phyloP scores from a whole-genome alignment of 2,888 invertebrate genomes.

The Ochropleura plecta region DNA sequence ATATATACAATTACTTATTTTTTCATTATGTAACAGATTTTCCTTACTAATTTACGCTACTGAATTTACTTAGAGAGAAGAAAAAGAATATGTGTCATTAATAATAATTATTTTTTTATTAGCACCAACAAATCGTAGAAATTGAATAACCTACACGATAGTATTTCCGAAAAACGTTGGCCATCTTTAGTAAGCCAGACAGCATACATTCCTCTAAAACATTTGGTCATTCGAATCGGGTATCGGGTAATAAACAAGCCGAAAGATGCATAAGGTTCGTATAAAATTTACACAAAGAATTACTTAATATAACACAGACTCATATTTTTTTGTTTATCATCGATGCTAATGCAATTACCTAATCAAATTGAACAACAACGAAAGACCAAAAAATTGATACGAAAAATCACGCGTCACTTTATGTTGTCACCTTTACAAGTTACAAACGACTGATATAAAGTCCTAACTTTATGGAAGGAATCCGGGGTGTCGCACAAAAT shows the following conservation, averaged over 20 bases:
- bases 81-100: neutral
- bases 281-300: conserved; percentile 57
- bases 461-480: conserved; percentile 47
- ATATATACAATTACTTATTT: neutral
- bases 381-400: conserved; percentile 19
- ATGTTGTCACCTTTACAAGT: conserved; percentile 48
- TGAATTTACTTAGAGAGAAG: neutral
- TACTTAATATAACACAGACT: conserved; percentile 46
- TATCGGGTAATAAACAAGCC: conserved; percentile 36
- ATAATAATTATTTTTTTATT: neutral
- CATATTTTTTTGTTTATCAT: conserved; percentile 45
- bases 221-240: conserved; percentile 41
- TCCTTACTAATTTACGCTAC: neutral
- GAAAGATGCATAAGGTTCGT: conserved; percentile 40
- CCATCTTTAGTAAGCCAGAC: conserved; percentile 3
- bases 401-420: conserved; percentile 26
- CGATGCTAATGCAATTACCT: conserved; percentile 27
- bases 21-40: neutral
- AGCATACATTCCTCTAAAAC: conserved; percentile 32
- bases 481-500: conserved; percentile 38
- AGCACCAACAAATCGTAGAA: neutral
- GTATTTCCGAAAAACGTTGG: neutral
- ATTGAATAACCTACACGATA: neutral
- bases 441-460: conserved; percentile 48
- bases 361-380: conserved; percentile 15